These are phyloP conservation scores for Lycophotia porphyrea DNA, from an alignment of 2,888 invertebrate genomes.

Conservation along the genomic window DNA sequence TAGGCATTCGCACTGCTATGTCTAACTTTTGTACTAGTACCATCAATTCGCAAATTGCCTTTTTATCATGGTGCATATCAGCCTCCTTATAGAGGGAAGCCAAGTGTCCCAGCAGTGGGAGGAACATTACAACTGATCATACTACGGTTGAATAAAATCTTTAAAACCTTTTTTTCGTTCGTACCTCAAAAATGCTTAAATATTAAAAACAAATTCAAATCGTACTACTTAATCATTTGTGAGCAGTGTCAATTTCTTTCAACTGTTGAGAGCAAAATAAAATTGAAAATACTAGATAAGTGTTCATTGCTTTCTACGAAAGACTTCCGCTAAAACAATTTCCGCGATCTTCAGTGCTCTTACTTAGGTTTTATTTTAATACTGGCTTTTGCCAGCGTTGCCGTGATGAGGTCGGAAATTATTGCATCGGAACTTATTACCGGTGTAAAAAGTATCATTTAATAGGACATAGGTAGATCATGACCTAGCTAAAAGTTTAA, in stretches of 20 bases:
- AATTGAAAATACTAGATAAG: background rate
- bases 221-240: background rate
- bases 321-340: slow-evolving; percentile 10
- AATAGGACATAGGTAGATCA: background rate
- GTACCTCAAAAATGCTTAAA: no score
- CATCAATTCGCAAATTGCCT: background rate
- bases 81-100: background rate
- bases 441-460: background rate
- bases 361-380: slow-evolving; percentile 10
- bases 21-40: background rate
- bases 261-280: background rate
- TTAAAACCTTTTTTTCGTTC: background rate
- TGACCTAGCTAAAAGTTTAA: background rate
- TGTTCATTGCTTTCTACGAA: no score
- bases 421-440: background rate
- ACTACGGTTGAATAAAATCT: background rate
- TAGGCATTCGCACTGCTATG: background rate
- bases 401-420: background rate
- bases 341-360: slow-evolving; percentile 8
- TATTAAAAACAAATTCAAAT: background rate
- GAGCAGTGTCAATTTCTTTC: background rate
- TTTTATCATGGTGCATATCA: background rate
- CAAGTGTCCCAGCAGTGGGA: background rate
- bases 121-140: background rate
- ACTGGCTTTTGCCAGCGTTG: background rate